Conservation (phyloP, 2,113 vertebrate genomes). For the Nothobranchius furzeri region DNA sequence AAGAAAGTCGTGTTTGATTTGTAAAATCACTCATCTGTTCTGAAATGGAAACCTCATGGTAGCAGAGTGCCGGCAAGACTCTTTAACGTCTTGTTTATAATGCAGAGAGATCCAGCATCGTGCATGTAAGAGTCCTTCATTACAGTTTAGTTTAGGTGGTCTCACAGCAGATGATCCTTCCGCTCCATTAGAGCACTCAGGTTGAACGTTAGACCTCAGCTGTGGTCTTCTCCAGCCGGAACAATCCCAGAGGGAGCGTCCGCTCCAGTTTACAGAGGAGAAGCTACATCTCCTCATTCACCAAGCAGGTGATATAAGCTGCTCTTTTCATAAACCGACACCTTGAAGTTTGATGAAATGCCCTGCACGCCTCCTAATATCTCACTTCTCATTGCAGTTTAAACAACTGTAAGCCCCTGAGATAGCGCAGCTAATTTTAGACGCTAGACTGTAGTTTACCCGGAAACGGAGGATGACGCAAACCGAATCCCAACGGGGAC, state of each 20-base stretch:
- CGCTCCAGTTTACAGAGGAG: constrained; percentile 75
- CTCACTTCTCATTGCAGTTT: constrained; percentile 2
- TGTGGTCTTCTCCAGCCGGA: constrained; percentile 67
- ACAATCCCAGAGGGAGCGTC: constrained; percentile 67
- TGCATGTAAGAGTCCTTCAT: too few species aligned
- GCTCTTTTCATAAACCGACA: constrained; percentile 11
- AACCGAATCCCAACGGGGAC: constrained; percentile 19
- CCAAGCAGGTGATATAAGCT: constrained; percentile 51
- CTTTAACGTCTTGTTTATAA: too few species aligned
- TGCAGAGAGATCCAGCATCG: too few species aligned
- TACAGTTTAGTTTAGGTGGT: too few species aligned
- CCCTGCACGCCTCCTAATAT: constrained; percentile 1
- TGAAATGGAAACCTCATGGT: too few species aligned
- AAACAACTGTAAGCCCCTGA: constrained; percentile 24
- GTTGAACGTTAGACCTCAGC: constrained; percentile 63
- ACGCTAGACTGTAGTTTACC: constrained; percentile 9
- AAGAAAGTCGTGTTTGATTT: too few species aligned
- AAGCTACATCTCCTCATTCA: constrained; percentile 64
- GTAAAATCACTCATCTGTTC: too few species aligned
- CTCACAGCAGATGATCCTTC: too few species aligned
- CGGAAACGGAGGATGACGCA: constrained; percentile 33
- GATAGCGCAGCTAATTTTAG: constrained; percentile 43
- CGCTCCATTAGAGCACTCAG: too few species aligned
- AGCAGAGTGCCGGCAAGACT: too few species aligned
- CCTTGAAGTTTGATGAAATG: constrained; percentile 23